Evolutionary conservation across 1,140 invertebrate species (phyloP).

Genomic region (Dufourea novaeangliae): DNA sequence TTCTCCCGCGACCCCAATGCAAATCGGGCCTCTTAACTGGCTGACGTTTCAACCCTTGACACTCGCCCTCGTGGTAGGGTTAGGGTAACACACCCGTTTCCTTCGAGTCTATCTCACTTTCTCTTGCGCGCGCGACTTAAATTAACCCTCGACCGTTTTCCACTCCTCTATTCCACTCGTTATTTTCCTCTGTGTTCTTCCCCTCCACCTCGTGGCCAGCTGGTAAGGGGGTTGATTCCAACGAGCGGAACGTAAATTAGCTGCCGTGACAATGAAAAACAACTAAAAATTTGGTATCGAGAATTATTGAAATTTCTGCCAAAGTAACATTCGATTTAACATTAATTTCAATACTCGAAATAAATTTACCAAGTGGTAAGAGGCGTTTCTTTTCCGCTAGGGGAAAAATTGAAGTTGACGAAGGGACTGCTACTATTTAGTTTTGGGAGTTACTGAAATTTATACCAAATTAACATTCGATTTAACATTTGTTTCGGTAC

Average conservation of each 20-base stretch:
- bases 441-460: no score
- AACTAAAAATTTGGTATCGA: no score
- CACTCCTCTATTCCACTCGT: conserved; percentile 25
- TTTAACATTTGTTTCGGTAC: no score
- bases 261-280: conserved; percentile 23
- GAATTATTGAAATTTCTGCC: no score
- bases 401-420: no score
- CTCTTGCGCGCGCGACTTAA: conserved; percentile 49
- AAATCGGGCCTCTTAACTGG: conserved; percentile 67
- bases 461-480: no score
- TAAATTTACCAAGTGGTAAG: no score
- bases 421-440: no score
- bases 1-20: conserved; percentile 64
- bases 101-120: conserved; percentile 46
- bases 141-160: conserved; percentile 54
- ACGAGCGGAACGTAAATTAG: conserved; percentile 36
- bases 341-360: no score
- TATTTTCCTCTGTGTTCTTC: conserved; percentile 22
- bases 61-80: conserved; percentile 51
- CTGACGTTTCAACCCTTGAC: conserved; percentile 66
- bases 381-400: no score
- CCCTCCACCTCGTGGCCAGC: not conserved
- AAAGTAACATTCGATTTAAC: no score
- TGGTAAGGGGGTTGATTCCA: conserved; percentile 19
- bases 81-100: conserved; percentile 45